Evolutionary conservation across 30 jellyfish, hydroid and myxozoan genomes (phyloP).

Genomic region (Turritopsis dohrnii): DNA sequence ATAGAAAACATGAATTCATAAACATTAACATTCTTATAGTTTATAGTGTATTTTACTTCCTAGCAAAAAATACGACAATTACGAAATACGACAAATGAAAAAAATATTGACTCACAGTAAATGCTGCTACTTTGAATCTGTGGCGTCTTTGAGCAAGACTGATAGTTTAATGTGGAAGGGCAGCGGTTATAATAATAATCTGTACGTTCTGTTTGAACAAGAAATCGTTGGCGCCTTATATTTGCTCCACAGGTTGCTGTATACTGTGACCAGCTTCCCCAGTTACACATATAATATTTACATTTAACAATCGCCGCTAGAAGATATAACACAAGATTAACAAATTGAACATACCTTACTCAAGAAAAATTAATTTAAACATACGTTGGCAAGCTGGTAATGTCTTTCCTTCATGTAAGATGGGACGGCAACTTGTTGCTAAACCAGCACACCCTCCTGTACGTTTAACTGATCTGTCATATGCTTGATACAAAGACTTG

Average conservation of each 20-base stretch:
- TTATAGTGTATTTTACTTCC: no score
- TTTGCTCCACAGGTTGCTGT: slow-evolving; percentile 22
- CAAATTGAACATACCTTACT: not conserved
- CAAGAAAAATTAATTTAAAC: not conserved
- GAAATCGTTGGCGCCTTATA: not conserved
- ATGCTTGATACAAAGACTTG: not conserved
- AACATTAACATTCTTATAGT: no score
- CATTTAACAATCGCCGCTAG: slow-evolving; percentile 8
- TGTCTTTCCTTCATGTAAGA: not conserved
- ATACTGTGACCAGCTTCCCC: slow-evolving; percentile 8
- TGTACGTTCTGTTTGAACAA: not conserved
- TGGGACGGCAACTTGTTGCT: not conserved
- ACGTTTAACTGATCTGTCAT: not conserved
- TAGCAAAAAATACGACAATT: no score
- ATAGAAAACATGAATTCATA: no score
- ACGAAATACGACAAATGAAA: no score
- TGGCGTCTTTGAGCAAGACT: slow-evolving; percentile 15
- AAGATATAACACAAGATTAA: not conserved
- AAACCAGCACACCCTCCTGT: slow-evolving; percentile 26
- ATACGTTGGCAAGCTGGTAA: slow-evolving; percentile 3
- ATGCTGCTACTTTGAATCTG: not conserved
- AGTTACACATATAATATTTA: slow-evolving; percentile 2
- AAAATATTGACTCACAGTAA: not conserved
- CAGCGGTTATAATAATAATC: not conserved
- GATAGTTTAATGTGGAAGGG: not conserved